Evolutionary conservation across 2,113 vertebrate genomes (phyloP).

Genomic region (Callithrix jacchus): DNA sequence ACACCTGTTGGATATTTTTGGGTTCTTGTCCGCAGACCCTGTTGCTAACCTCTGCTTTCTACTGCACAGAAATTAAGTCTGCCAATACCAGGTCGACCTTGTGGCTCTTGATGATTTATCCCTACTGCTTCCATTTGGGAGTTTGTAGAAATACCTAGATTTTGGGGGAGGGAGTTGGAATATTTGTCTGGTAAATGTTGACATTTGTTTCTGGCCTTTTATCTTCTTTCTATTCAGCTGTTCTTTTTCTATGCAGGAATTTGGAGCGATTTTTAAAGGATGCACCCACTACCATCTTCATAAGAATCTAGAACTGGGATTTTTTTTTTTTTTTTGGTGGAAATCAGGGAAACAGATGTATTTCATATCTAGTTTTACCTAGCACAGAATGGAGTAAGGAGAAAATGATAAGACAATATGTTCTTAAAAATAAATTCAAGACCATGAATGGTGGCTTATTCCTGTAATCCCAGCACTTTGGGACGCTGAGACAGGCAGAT

Average conservation of each 20-base stretch:
- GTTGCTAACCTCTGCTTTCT: background rate
- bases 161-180: background rate
- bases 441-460: too few species aligned
- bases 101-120: background rate
- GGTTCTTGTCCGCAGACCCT: background rate
- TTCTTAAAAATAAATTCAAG: background rate
- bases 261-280: background rate
- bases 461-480: too few species aligned
- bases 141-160: background rate
- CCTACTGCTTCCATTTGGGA: background rate
- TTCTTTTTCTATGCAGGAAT: background rate
- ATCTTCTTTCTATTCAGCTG: background rate
- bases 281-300: background rate
- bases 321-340: background rate
- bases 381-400: background rate
- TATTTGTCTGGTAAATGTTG: background rate
- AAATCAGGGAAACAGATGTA: background rate
- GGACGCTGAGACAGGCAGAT: fast-evolving
- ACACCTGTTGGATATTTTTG: background rate
- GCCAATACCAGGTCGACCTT: fast-evolving
- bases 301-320: background rate
- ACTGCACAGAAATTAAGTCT: background rate
- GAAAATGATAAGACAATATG: background rate
- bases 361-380: background rate
- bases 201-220: background rate